A percentile compares a stretch with the other conserved stretches of the same genome.
Evolutionary conservation across 2,797 vertebrate species (phyloP).

Genomic region (Fringilla coelebs): DNA sequence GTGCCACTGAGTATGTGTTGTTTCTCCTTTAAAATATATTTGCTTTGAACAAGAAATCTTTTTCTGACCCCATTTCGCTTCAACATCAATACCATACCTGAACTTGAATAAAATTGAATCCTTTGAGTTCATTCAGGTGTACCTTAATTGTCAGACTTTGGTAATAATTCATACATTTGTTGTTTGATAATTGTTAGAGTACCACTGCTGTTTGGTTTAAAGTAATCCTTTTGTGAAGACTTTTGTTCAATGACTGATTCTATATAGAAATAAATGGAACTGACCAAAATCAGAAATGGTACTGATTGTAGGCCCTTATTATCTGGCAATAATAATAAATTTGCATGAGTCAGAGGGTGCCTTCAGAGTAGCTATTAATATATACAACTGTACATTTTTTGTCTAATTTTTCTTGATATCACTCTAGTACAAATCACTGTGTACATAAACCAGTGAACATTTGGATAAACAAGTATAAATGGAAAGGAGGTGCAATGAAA

Average conservation of each 20-base stretch:
- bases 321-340: neutral
- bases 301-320: neutral
- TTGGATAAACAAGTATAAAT: neutral
- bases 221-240: neutral
- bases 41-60: neutral
- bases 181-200: neutral
- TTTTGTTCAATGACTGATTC: neutral
- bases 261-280: neutral
- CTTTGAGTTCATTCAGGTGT: neutral
- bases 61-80: neutral
- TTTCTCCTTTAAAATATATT: neutral
- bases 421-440: neutral
- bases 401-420: neutral
- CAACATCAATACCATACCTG: neutral
- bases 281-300: neutral
- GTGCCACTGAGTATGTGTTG: neutral
- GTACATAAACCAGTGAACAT: neutral
- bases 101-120: neutral
- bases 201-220: neutral
- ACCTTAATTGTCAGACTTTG: neutral
- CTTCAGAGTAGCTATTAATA: neutral
- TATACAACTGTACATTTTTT: neutral
- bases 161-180: neutral
- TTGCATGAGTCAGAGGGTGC: neutral
- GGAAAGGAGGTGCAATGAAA: neutral